Base-by-base conservation (phyloP, 1,140 invertebrate species). In the Drosophila asahinai region DNA sequence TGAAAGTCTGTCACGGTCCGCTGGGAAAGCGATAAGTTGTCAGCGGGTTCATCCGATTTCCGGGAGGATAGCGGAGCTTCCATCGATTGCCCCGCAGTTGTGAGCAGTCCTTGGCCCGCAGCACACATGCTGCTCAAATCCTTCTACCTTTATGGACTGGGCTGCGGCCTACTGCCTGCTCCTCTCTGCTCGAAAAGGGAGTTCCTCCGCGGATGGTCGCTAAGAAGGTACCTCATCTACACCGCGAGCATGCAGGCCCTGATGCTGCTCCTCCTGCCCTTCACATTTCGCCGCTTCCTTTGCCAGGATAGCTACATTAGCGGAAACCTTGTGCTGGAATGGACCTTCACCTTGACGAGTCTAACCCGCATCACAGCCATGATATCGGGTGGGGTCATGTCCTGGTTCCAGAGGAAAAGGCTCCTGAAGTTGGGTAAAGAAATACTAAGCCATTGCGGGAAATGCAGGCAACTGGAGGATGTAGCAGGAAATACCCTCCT, bases 241-340 rank as follows among this genome's bases (percentile, higher is more conserved):
- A 76, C 72, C 15, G 47, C 48, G 22, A 45, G 45, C 12, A 9
- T 77, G n/a, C 52, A 77, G 11, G 27, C 30, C 12, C 17, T 59
- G 6, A 47, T 76, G 0, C 17, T 77, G 11, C 5, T 59, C 5
- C 30, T 66, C 0, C 11, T 76, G 40, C 62, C 72, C 8, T 52
- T 59, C 9, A 45, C 60, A 0, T 76, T 76, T 33, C 61, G 60
- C 6, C 42, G 15, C 0, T 76, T 22, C 43, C 65, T 76, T 45
- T 65, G 65, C 45, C 25, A 55, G 5, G 59, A 55, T 3, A 66
- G 60, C 54, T 65, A 76, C 4, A 76, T 76, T 22, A 65, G 38
- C 33, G 14, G 25, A 6, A 64, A 51, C 19, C 5, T 22, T 1
- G 43, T 75, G 1, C 52, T 76, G 2, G 40, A 66, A n/a, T 77